phyloP scores from a whole-genome alignment of 2,888 invertebrate species.

The Papilio protenor region DNA sequence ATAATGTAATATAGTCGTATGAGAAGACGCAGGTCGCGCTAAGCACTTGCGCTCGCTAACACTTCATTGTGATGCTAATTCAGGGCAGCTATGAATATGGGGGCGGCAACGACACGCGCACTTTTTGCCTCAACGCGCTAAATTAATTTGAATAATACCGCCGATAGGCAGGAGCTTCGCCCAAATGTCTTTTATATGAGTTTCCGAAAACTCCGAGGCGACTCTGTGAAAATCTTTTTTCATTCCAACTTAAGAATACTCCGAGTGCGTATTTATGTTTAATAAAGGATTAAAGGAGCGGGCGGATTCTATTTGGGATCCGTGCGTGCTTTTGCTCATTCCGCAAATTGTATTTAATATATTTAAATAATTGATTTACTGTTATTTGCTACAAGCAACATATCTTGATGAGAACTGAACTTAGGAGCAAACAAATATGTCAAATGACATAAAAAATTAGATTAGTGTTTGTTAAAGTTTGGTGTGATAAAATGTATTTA shows the following conservation, averaged over 20 bases:
- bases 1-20: conserved; percentile 76
- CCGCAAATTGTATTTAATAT: conserved; percentile 23
- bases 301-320: conserved; percentile 56
- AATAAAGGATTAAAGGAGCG: conserved; percentile 60
- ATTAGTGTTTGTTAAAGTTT: conserved; percentile 5
- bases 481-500: conserved; percentile 73
- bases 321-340: conserved; percentile 50
- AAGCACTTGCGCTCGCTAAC: conserved; percentile 76
- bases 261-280: conserved; percentile 68
- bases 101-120: conserved; percentile 73
- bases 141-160: conserved; percentile 83
- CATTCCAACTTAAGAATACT: conserved; percentile 66
- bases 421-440: neutral
- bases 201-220: conserved; percentile 68
- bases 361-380: conserved; percentile 9
- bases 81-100: conserved; percentile 82
- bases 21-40: conserved; percentile 76
- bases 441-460: neutral
- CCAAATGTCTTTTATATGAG: conserved; percentile 80
- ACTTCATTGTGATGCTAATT: conserved; percentile 84
- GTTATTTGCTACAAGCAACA: neutral
- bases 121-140: conserved; percentile 81
- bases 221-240: conserved; percentile 64
- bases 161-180: conserved; percentile 75
- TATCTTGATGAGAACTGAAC: neutral